Percentiles rank a stretch among this genome's conserved stretches.
phyloP scores from a whole-genome alignment of 2,888 invertebrate genomes.

The Aphrophora alni region DNA sequence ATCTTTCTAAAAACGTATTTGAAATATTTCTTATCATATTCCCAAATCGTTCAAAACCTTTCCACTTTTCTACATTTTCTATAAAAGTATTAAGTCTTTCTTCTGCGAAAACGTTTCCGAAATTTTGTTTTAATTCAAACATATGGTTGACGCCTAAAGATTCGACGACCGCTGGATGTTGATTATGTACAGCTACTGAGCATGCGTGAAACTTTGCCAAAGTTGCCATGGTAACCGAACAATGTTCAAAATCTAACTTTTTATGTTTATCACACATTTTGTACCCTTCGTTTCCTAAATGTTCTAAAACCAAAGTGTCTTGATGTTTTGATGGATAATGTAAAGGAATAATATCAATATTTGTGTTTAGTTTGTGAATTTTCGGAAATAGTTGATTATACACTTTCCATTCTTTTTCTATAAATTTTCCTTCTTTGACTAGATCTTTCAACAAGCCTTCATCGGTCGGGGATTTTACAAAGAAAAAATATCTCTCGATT shows the following conservation, averaged over 20 bases:
- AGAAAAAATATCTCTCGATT: too few relatives aligned
- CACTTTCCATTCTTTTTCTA: neutral
- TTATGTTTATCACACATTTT: constrained; percentile 2
- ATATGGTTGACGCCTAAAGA: neutral
- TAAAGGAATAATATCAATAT: neutral
- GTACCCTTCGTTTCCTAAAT: constrained; percentile 17
- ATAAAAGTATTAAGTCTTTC: neutral
- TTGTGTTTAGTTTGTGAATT: neutral
- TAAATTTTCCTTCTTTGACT: too few relatives aligned
- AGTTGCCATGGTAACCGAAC: constrained; percentile 15
- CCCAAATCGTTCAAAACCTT: neutral
- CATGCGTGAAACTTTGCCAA: constrained; percentile 34
- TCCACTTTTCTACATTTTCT: neutral
- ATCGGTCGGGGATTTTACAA: neutral
- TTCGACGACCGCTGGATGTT: neutral
- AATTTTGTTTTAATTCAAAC: neutral
- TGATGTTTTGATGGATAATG: neutral
- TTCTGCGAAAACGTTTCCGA: neutral
- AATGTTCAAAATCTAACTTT: constrained; percentile 25
- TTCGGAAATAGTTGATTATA: neutral
- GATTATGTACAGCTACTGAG: constrained; percentile 10
- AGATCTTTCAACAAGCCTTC: neutral
- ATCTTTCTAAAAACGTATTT: neutral
- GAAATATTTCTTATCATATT: neutral
- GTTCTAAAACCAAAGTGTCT: constrained; percentile 3